Conservation (phyloP, 2,888 invertebrate genomes). For the Himalopsyche japonica region DNA sequence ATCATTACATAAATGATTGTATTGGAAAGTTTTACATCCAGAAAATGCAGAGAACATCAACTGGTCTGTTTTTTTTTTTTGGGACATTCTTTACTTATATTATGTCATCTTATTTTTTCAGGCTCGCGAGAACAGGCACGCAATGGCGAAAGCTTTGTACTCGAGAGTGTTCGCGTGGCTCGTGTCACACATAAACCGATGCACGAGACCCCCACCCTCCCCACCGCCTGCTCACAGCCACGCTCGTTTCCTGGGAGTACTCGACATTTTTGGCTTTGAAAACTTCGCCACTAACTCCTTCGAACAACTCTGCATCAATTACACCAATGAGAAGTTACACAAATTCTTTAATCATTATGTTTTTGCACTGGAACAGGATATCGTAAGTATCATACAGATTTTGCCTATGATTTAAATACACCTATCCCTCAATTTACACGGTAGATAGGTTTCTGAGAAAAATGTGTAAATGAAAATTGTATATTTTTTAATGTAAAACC, state of each 20-base stretch:
- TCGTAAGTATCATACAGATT: conserved; percentile 65
- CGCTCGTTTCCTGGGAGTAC: conserved; percentile 76
- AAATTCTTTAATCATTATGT: conserved; percentile 97
- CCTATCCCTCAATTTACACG: no score
- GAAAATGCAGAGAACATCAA: no score
- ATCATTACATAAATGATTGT: background rate
- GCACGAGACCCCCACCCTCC: conserved; percentile 88
- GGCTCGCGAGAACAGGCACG: conserved; percentile 89
- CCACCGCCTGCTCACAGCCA: conserved; percentile 81
- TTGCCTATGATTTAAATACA: background rate
- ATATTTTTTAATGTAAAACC: no score
- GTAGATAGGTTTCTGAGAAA: no score
- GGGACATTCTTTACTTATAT: no score
- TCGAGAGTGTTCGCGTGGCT: conserved; percentile 91
- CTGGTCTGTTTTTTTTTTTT: no score
- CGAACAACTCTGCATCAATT: conserved; percentile 92
- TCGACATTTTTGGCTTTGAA: conserved; percentile 94
- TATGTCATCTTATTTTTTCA: conserved; percentile 47
- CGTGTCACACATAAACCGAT: conserved; percentile 88
- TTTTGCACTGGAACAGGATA: conserved; percentile 90
- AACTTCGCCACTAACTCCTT: conserved; percentile 90
- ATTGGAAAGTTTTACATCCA: background rate
- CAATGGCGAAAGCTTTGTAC: conserved; percentile 91
- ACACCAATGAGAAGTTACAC: conserved; percentile 91
- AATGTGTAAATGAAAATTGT: no score